phyloP scores from a whole-genome alignment of 2,113 vertebrate genomes.

The Pipra filicauda region DNA sequence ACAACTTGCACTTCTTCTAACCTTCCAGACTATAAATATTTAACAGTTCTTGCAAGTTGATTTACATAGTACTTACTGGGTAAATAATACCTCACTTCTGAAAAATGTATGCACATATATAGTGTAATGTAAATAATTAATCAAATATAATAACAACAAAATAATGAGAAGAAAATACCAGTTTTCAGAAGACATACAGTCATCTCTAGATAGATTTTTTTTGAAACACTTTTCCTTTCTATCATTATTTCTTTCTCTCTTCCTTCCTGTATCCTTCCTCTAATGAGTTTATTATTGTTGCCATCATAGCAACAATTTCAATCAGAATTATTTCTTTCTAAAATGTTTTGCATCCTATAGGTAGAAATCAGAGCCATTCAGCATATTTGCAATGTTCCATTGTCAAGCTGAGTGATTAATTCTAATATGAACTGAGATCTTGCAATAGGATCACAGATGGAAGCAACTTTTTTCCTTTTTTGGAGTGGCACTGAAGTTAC shows the following conservation, averaged over 20 bases:
- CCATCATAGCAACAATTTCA: background rate
- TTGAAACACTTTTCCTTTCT: background rate
- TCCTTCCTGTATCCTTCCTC: background rate
- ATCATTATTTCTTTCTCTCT: background rate
- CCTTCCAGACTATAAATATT: conserved; percentile 63
- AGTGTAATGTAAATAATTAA: conserved; percentile 50
- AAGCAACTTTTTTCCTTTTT: background rate
- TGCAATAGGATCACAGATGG: background rate
- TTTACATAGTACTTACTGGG: conserved; percentile 52
- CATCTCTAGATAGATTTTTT: background rate
- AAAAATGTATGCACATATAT: conserved; percentile 14
- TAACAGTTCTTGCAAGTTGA: conserved; percentile 49
- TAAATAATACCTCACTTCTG: conserved; percentile 52
- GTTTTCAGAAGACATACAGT: background rate
- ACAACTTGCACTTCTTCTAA: conserved; percentile 41
- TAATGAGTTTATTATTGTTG: background rate
- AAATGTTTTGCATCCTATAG: background rate
- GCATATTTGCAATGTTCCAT: background rate
- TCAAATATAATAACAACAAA: conserved; percentile 33
- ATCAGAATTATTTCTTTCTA: background rate
- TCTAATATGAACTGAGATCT: background rate
- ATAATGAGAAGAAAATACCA: background rate
- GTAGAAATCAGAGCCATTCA: background rate
- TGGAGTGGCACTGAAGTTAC: background rate
- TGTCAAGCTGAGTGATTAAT: background rate